Conservation (phyloP, 2,113 vertebrate genomes). For the Rhegmatorhina hoffmannsi region DNA sequence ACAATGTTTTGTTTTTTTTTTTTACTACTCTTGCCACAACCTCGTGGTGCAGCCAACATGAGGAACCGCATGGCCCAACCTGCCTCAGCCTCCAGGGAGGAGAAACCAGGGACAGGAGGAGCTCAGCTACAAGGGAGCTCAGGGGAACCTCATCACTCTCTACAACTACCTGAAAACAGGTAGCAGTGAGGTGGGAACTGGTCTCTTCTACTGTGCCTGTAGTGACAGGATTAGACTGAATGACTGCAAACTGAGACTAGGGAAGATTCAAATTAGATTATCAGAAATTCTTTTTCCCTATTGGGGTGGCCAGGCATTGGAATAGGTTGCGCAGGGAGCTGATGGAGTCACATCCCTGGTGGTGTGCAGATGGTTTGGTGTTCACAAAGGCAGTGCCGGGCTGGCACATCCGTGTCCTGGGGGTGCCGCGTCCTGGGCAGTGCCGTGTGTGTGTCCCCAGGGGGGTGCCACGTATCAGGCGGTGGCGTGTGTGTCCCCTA, state of each 20-base stretch:
- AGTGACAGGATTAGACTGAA: background rate
- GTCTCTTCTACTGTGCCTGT: background rate
- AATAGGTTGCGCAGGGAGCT: background rate
- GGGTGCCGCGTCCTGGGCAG: no score
- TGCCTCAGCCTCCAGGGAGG: background rate
- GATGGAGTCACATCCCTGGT: background rate
- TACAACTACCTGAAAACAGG: background rate
- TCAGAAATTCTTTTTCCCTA: no score
- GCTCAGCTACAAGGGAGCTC: background rate
- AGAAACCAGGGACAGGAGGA: background rate
- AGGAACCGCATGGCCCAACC: rapidly evolving
- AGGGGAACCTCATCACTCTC: background rate
- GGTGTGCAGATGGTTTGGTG: background rate
- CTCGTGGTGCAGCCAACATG: rapidly evolving
- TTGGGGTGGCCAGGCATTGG: no score
- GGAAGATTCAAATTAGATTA: background rate
- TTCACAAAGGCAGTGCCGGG: background rate
- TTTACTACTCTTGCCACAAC: background rate
- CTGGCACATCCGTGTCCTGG: no score
- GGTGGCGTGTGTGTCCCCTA: no score
- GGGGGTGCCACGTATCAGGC: no score
- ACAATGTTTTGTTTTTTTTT: rapidly evolving
- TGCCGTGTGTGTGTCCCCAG: no score
- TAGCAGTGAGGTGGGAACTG: background rate
- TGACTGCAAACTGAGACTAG: background rate